Percentiles rank a stretch among this genome's conserved stretches.
phyloP scores from a whole-genome alignment of 2,888 invertebrate genomes.

The Bibio marci region DNA sequence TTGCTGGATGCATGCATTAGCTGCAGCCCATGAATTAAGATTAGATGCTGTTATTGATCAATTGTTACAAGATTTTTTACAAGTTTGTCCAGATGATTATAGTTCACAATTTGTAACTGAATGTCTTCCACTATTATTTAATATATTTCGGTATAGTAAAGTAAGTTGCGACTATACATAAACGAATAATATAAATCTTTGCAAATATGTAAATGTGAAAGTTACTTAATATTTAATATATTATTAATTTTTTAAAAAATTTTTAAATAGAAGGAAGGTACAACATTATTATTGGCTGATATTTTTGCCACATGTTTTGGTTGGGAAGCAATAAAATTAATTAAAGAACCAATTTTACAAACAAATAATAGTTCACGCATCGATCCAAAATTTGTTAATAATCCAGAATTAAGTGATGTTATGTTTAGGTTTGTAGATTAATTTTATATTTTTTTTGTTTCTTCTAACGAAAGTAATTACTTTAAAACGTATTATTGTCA shows the following conservation, averaged over 20 bases:
- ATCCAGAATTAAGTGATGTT: slow-evolving; percentile 81
- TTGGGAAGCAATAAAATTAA: slow-evolving; percentile 65
- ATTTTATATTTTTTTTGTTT: too few relatives aligned
- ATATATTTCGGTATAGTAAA: slow-evolving; percentile 79
- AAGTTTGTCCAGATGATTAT: slow-evolving; percentile 80
- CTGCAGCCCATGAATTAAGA: slow-evolving; percentile 69
- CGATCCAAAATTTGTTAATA: slow-evolving; percentile 87
- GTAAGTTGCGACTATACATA: too few relatives aligned
- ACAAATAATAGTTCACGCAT: slow-evolving; percentile 55
- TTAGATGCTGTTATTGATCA: slow-evolving; percentile 76
- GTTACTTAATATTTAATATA: too few relatives aligned
- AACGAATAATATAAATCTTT: too few relatives aligned
- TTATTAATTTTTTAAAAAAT: too few relatives aligned
- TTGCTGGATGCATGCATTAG: slow-evolving; percentile 81
- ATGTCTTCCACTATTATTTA: slow-evolving; percentile 74
- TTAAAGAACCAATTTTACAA: slow-evolving; percentile 47
- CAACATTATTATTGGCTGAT: slow-evolving; percentile 69
- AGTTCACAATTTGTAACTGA: slow-evolving; percentile 80
- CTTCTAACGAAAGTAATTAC: too few relatives aligned
- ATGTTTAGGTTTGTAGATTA: slow-evolving; percentile 45
- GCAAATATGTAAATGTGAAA: too few relatives aligned
- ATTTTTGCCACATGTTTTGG: slow-evolving; percentile 81
- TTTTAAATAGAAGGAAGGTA: slow-evolving; percentile 74
- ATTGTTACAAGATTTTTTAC: slow-evolving; percentile 72
- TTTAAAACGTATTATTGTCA: too few relatives aligned